Evolutionary conservation across 2,113 vertebrate species (phyloP), one percentile per base, ranked within the genome.

Genomic region (Dipodomys merriami): DNA sequence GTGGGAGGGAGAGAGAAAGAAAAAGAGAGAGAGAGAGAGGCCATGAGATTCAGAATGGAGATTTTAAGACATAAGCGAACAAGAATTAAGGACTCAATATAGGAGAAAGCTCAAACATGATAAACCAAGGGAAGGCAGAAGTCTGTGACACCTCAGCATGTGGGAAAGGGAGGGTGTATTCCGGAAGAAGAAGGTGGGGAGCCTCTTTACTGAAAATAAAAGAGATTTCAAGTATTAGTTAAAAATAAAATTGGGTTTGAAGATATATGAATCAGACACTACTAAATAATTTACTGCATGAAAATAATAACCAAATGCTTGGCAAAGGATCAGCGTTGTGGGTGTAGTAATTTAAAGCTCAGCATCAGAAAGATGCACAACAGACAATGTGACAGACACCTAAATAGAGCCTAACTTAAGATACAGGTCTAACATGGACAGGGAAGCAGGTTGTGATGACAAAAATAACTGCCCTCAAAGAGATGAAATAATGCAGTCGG

Each of bases 281-380:
- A 77, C 69, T 74, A 72, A 77, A 78, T 88, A 90, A 77, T 73
- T 23, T 22, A 72, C 91, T 83, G 78, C 13, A 19, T 67, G 79
- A 89, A 95, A 81, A 91, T 83, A 44, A 64, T 3, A 92, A 93
- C 23, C 46, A 87, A 81, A 82, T 69, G 5, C 49, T 84, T 71
- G 30, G 30, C 76, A 91, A 94, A 68, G 1, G 30, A 87, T 76
- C 18, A 71, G 7, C 57, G 15, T 25, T 67, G 9, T 78, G 65
- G 29, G 20, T 46, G 18, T 29, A 67, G 27, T 39, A 39, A 39
- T 73, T 53, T 78, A 91, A 80, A 23, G 16, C 12, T 95, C 77
- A 57, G 73, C 10, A 79, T 71, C 25, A 30, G 23, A 30, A 95
- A 35, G 49, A 77, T 76, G 8, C 29, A 53, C 15, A 49, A 49